A percentile compares a stretch with the other conserved stretches of the same genome.
These are phyloP conservation scores for Trichogramma dendrolimi DNA, from an alignment of 2,888 invertebrate genomes.

Conservation along the genomic window DNA sequence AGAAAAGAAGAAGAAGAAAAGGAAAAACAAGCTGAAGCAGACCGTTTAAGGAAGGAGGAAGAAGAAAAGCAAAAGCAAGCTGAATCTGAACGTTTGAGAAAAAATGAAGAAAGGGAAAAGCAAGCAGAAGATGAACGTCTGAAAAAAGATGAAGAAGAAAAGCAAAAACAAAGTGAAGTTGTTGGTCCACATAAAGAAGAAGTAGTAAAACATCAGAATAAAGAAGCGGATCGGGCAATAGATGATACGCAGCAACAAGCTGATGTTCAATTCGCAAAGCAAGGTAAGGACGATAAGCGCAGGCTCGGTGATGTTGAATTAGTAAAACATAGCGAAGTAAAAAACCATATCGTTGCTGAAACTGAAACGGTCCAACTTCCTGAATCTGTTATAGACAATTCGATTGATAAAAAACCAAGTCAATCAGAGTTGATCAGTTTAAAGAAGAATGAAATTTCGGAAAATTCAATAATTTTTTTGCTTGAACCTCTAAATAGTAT, in stretches of 20 bases:
- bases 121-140: constrained; percentile 25
- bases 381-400: too few species aligned
- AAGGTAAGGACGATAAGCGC: too few species aligned
- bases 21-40: constrained; percentile 24
- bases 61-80: constrained; percentile 30
- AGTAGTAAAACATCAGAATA: constrained; percentile 20
- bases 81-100: constrained; percentile 25
- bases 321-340: too few species aligned
- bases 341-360: too few species aligned
- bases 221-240: constrained; percentile 27
- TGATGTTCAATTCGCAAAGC: too few species aligned
- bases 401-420: too few species aligned
- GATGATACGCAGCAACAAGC: neutral
- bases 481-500: constrained; percentile 32
- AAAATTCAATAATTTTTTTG: too few species aligned
- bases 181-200: constrained; percentile 25
- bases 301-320: too few species aligned
- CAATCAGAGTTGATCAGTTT: too few species aligned
- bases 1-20: constrained; percentile 27
- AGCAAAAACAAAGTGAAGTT: constrained; percentile 31
- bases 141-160: constrained; percentile 30
- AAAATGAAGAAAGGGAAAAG: constrained; percentile 28
- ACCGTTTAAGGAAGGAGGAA: constrained; percentile 28
- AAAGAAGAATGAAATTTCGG: too few species aligned
- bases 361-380: too few species aligned